These are phyloP conservation scores for Acrocephalus kingi DNA, from an alignment of 2,113 vertebrate species.

Conservation along the genomic window DNA sequence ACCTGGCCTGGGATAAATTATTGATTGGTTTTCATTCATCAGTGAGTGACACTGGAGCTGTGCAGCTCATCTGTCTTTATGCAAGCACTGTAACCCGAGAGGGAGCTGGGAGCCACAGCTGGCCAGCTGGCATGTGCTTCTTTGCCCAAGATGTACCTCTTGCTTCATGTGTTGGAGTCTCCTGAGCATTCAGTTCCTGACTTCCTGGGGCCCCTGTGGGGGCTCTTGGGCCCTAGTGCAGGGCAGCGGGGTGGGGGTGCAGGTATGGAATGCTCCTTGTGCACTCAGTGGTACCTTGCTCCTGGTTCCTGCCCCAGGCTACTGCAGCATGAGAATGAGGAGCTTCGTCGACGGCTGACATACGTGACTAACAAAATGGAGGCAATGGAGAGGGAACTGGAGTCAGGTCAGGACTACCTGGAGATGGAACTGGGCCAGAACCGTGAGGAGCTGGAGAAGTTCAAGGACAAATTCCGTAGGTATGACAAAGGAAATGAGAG, in stretches of 20 bases:
- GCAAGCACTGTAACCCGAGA: neutral
- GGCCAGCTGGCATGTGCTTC: neutral
- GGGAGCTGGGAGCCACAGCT: neutral
- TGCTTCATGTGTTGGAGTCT: neutral
- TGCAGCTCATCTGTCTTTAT: neutral
- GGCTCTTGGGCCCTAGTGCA: neutral
- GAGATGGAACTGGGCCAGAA: slow-evolving; percentile 91
- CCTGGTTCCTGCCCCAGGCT: slow-evolving; percentile 75
- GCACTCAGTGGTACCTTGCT: neutral
- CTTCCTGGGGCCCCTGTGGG: neutral
- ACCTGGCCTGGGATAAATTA: slow-evolving; percentile 38
- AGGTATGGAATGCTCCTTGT: neutral
- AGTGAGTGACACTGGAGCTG: slow-evolving; percentile 9
- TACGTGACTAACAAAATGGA: slow-evolving; percentile 92
- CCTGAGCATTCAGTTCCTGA: neutral
- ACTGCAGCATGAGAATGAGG: slow-evolving; percentile 95
- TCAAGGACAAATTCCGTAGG: slow-evolving; percentile 98
- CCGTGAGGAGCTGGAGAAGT: slow-evolving; percentile 94
- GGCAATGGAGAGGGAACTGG: slow-evolving; percentile 91
- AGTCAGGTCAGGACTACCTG: slow-evolving; percentile 90
- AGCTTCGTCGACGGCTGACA: slow-evolving; percentile 85
- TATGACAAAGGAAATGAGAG: slow-evolving; percentile 28
- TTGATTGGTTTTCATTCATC: slow-evolving; percentile 34
- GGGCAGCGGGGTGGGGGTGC: neutral
- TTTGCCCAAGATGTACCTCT: neutral